Conservation (phyloP, 37 sponge, comb jelly and placozoan genomes). For the Tethya wilhelma region DNA sequence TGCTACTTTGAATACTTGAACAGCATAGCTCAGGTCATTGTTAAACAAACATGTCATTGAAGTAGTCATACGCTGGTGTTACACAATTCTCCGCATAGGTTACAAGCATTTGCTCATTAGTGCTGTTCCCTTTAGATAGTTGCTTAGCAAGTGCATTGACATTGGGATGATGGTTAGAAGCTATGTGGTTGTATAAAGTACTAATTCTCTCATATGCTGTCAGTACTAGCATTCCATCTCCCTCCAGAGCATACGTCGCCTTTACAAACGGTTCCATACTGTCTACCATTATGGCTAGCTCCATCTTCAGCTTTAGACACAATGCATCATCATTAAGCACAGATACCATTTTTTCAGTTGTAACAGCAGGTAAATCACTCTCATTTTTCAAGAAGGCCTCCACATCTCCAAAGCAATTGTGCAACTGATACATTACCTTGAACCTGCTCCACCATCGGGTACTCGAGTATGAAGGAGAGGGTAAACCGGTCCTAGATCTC, state of each 20-base stretch:
- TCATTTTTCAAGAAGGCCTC: not conserved
- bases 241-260: too few relatives aligned
- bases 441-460: constrained; percentile 46
- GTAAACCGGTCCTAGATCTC: constrained; percentile 12
- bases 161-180: constrained; percentile 9
- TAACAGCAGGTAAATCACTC: not conserved
- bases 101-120: not conserved
- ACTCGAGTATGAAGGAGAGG: not conserved
- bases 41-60: constrained; percentile 1
- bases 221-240: constrained; percentile 2
- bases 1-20: constrained; percentile 19
- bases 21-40: not conserved
- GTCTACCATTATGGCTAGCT: too few relatives aligned
- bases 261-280: too few relatives aligned
- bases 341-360: not conserved
- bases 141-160: constrained; percentile 14
- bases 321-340: constrained; percentile 1
- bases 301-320: too few relatives aligned
- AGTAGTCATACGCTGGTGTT: constrained; percentile 4
- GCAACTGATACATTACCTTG: constrained; percentile 19
- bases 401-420: constrained; percentile 6
- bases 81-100: constrained; percentile 21
- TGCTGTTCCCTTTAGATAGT: not conserved
- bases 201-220: not conserved
- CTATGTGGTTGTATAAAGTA: not conserved